These are phyloP conservation scores for Unio delphinus DNA, from an alignment of 2,888 invertebrate genomes.

Conservation along the genomic window DNA sequence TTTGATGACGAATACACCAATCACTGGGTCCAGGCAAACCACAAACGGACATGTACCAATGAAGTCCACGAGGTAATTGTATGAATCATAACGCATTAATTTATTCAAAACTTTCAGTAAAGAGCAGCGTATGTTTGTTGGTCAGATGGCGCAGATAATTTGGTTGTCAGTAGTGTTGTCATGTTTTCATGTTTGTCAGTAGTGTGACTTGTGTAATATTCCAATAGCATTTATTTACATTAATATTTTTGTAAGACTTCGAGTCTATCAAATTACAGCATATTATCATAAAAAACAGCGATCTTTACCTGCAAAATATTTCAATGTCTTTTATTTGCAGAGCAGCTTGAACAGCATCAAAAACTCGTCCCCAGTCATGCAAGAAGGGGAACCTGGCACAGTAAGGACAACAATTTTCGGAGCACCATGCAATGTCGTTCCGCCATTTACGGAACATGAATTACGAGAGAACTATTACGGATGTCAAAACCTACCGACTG, in stretches of 20 bases:
- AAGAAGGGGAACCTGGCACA: conserved; percentile 65
- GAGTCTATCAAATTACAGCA: too few relatives aligned
- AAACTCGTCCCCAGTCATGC: conserved; percentile 67
- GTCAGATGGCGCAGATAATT: too few relatives aligned
- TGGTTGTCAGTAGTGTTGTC: too few relatives aligned
- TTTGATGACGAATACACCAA: conserved; percentile 68
- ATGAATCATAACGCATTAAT: background rate
- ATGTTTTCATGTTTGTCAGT: too few relatives aligned
- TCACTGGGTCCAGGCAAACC: conserved; percentile 67
- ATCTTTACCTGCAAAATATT: background rate
- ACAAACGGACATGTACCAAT: conserved; percentile 64
- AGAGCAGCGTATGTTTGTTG: too few relatives aligned
- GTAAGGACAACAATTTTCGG: conserved; percentile 71
- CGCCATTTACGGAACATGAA: conserved; percentile 71
- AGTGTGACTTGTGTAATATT: too few relatives aligned
- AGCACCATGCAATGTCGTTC: conserved; percentile 73
- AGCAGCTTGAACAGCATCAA: conserved; percentile 55
- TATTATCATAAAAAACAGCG: background rate
- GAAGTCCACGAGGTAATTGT: conserved; percentile 67
- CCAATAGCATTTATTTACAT: too few relatives aligned
- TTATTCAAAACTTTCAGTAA: too few relatives aligned
- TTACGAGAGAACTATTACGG: conserved; percentile 71
- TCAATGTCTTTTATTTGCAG: conserved; percentile 39
- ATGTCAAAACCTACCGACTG: conserved; percentile 74
- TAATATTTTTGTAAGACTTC: too few relatives aligned